These are phyloP conservation scores for Drosophila watanabei DNA, from an alignment of 1,140 invertebrate genomes.

Conservation along the genomic window DNA sequence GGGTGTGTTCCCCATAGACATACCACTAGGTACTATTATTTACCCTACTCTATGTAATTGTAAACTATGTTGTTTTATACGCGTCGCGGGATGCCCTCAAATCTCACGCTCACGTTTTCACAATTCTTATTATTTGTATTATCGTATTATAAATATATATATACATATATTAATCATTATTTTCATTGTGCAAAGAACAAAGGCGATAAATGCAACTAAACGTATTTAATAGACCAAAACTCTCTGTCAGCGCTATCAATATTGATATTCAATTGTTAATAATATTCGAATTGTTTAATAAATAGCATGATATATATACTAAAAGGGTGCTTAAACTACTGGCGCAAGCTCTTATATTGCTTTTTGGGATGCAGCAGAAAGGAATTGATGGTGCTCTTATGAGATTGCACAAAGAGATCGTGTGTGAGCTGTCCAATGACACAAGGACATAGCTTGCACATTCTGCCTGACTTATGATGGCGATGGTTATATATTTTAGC, in stretches of 20 bases:
- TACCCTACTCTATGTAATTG: conserved; percentile 58
- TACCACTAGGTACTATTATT: conserved; percentile 74
- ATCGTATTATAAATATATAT: conserved; percentile 64
- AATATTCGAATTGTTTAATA: conserved; percentile 84
- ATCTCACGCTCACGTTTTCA: conserved; percentile 70
- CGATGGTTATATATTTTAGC: no score
- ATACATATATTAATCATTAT: conserved; percentile 51
- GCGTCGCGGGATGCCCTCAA: conserved; percentile 62
- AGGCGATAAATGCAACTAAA: conserved; percentile 49
- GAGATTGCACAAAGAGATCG: background rate
- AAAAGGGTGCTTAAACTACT: background rate
- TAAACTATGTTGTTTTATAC: conserved; percentile 72
- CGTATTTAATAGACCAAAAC: conserved; percentile 75
- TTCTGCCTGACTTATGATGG: no score
- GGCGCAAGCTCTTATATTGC: background rate
- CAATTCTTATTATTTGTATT: conserved; percentile 71
- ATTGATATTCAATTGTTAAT: conserved; percentile 83
- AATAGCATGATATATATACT: conserved; percentile 78
- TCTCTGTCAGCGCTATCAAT: conserved; percentile 75
- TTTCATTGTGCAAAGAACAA: conserved; percentile 62
- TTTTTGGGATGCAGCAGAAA: no score
- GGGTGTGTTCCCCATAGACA: conserved; percentile 54
- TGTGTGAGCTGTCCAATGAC: no score
- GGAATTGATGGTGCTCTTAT: fast-evolving
- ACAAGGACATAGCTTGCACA: no score